Evolutionary conservation across 2,113 vertebrate genomes (phyloP).

Genomic region (Pseudopodoces humilis): DNA sequence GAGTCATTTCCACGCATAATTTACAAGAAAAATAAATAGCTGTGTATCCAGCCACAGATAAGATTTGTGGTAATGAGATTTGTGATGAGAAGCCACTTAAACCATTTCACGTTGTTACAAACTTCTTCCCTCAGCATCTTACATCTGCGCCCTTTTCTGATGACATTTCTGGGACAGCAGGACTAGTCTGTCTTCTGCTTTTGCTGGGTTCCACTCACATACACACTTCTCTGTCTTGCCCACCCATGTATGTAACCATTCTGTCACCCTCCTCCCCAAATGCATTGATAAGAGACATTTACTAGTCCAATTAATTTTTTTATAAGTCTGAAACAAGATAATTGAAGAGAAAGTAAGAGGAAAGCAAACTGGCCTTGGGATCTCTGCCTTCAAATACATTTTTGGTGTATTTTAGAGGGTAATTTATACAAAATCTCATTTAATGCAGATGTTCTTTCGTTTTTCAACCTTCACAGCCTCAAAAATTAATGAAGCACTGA

Average conservation of each 20-base stretch:
- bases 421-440: conserved; percentile 66
- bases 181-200: not conserved
- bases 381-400: conserved; percentile 50
- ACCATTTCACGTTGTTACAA: not conserved
- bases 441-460: conserved; percentile 63
- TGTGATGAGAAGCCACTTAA: not conserved
- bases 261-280: not conserved
- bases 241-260: not conserved
- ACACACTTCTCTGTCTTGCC: not conserved
- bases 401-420: conserved; percentile 62
- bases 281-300: conserved; percentile 9
- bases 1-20: not conserved
- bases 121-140: not conserved
- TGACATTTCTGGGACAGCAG: not conserved
- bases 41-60: not conserved
- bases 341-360: conserved; percentile 49
- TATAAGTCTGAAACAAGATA: conserved; percentile 30
- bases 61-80: not conserved
- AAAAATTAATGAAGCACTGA: conserved; percentile 59
- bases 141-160: not conserved
- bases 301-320: conserved; percentile 41
- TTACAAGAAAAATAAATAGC: not conserved
- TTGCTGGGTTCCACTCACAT: not conserved
- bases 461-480: conserved; percentile 55
- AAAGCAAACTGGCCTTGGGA: conserved; percentile 48